Percentiles rank a stretch among this genome's conserved stretches.
Conservation (phyloP, 2,888 invertebrate genomes). For the Seira sanloemensis region DNA sequence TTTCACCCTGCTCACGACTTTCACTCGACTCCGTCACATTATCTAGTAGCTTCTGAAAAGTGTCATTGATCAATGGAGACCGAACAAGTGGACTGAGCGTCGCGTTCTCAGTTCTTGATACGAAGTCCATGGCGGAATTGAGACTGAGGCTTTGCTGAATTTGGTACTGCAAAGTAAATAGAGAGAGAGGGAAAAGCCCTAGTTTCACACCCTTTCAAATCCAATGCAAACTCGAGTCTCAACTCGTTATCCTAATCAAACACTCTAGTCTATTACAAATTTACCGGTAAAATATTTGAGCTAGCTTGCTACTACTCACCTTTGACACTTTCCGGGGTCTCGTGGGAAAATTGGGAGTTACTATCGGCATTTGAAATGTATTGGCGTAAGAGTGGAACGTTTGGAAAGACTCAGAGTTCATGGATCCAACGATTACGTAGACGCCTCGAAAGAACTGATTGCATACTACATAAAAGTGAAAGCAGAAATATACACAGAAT, state of each 20-base stretch:
- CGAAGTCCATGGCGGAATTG: slow-evolving; percentile 63
- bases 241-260: neutral
- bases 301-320: no score
- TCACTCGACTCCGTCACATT: slow-evolving; percentile 20
- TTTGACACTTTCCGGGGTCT: slow-evolving; percentile 60
- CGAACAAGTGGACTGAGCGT: slow-evolving; percentile 46
- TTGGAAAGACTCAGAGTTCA: slow-evolving; percentile 94
- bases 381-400: slow-evolving; percentile 95
- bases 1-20: slow-evolving; percentile 18
- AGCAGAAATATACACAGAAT: slow-evolving; percentile 72
- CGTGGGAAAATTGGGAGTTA: slow-evolving; percentile 92
- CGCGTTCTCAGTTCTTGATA: slow-evolving; percentile 43
- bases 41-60: slow-evolving; percentile 55
- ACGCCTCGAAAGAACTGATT: slow-evolving; percentile 93
- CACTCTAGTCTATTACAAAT: neutral
- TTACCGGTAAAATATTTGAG: neutral
- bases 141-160: slow-evolving; percentile 55
- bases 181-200: no score
- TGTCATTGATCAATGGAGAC: slow-evolving; percentile 64
- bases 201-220: no score
- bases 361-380: slow-evolving; percentile 96
- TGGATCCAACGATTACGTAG: slow-evolving; percentile 92
- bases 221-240: slow-evolving; percentile 5
- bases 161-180: slow-evolving; percentile 44
- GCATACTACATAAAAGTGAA: slow-evolving; percentile 82